phyloP scores from a whole-genome alignment of 2,888 invertebrate species.

The Drosophila yooni region DNA sequence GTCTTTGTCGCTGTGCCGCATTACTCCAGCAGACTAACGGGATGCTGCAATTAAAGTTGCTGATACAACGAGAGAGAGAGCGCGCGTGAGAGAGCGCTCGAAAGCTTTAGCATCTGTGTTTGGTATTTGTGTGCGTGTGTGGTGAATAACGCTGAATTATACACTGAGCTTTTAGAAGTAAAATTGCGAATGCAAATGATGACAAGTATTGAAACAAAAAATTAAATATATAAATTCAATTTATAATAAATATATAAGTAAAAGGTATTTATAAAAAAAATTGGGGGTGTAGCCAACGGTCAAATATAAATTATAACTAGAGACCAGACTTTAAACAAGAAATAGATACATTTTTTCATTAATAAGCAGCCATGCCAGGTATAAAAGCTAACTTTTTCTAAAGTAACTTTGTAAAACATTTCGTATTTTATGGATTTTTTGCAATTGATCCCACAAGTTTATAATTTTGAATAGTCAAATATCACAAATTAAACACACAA shows the following conservation, averaged over 20 bases:
- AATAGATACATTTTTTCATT: background rate
- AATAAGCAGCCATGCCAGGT: background rate
- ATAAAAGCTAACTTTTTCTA: background rate
- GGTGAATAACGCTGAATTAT: conserved; percentile 52
- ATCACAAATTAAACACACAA: background rate
- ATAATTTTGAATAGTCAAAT: background rate
- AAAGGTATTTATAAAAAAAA: background rate
- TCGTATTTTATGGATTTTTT: background rate
- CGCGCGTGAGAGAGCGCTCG: conserved; percentile 8
- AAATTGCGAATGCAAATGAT: background rate
- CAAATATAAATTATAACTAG: background rate
- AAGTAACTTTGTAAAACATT: background rate
- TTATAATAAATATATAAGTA: background rate
- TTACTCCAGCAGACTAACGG: conserved; percentile 40
- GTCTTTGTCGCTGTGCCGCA: conserved; percentile 25
- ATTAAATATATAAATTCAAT: background rate
- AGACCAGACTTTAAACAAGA: background rate
- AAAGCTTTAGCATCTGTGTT: conserved; percentile 32
- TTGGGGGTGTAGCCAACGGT: fast-evolving
- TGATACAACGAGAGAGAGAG: conserved; percentile 27
- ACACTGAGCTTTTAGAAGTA: conserved; percentile 28
- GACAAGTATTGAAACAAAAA: background rate
- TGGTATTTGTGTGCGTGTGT: conserved; percentile 27
- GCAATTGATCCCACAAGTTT: background rate
- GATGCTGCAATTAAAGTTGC: conserved; percentile 70